Evolutionary conservation across 2,113 vertebrate species (phyloP).

Genomic region (Tautogolabrus adspersus): DNA sequence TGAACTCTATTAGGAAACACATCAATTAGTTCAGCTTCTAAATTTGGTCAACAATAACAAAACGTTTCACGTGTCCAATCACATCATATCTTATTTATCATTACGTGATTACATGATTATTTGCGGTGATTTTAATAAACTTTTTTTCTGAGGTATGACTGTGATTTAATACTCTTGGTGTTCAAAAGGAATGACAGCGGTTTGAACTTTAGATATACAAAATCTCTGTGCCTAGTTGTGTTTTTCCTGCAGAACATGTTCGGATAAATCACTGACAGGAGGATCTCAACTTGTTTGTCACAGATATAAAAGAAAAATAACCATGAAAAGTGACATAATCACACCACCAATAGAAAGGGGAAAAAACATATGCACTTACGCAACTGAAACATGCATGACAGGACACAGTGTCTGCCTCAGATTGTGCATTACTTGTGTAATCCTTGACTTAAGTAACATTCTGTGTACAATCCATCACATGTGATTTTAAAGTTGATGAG

Average conservation of each 20-base stretch:
- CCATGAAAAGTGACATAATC: background rate
- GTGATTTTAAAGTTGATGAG: background rate
- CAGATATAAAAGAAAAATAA: conserved; percentile 33
- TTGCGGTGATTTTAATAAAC: no score
- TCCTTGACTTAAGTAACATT: background rate
- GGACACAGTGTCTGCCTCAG: background rate
- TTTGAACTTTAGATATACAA: conserved; percentile 12
- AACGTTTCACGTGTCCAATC: background rate
- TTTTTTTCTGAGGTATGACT: background rate
- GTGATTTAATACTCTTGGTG: background rate
- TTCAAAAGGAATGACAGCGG: background rate
- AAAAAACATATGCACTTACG: background rate
- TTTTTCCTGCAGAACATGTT: conserved; percentile 17
- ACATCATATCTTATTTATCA: background rate
- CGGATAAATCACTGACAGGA: conserved; percentile 36
- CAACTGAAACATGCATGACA: conserved; percentile 14
- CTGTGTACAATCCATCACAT: conserved; percentile 3
- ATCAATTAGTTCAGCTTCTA: conserved; percentile 29
- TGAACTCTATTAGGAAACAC: conserved; percentile 14
- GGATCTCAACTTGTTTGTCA: conserved; percentile 18
- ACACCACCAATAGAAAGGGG: background rate
- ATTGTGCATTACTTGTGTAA: conserved; percentile 16
- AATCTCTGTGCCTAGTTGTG: background rate
- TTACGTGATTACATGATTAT: no score
- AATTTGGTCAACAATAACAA: conserved; percentile 22